Base-by-base conservation (phyloP, 2,888 invertebrate genomes). In the Sacculina carcini region DNA sequence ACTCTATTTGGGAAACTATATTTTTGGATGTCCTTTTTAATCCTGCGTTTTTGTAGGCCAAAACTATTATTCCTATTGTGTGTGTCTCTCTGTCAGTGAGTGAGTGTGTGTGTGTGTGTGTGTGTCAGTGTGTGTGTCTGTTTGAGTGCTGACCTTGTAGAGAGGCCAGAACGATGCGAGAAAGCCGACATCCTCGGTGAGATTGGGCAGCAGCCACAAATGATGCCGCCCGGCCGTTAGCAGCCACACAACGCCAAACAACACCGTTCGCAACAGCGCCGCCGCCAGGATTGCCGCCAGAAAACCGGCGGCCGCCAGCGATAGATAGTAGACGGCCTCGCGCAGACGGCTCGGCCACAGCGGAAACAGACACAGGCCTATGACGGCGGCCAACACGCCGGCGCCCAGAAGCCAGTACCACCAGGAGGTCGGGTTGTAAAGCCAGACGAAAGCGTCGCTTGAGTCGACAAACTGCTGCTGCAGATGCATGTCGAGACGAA, bases 101-200 rank as follows among this genome's bases (percentile, higher is more conserved):
- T n/a, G n/a, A n/a, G n/a, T n/a, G n/a, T n/a, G n/a, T n/a, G n/a
- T n/a, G n/a, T n/a, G n/a, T n/a, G n/a, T n/a, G n/a, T n/a, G n/a
- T n/a, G n/a, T n/a, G n/a, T n/a, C n/a, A n/a, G n/a, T n/a, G n/a
- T n/a, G n/a, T n/a, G n/a, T n/a, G n/a, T n/a, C n/a, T n/a, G n/a
- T n/a, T n/a, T n/a, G n/a, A n/a, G n/a, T n/a, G n/a, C 61, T 62
- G 63, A 83, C 85, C 68, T 83, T 79, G 67, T 92, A 94, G 0
- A 92, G 70, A 3, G 98, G 98, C 81, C 89, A 87, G 70, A 98
- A 98, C 0, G 94, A 96, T 7, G 94, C 94, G 58, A 96, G 80
- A 72, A 99, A 90, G 50, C 98, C 94, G 28, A 96, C 96, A 64
- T 99, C 98, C 67, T 96, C 98, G 0, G 92, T 92, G 40, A 99